Percentiles rank a stretch among this genome's conserved stretches.
phyloP scores from a whole-genome alignment of 1,140 invertebrate species.

The Calephelis virginiensis region DNA sequence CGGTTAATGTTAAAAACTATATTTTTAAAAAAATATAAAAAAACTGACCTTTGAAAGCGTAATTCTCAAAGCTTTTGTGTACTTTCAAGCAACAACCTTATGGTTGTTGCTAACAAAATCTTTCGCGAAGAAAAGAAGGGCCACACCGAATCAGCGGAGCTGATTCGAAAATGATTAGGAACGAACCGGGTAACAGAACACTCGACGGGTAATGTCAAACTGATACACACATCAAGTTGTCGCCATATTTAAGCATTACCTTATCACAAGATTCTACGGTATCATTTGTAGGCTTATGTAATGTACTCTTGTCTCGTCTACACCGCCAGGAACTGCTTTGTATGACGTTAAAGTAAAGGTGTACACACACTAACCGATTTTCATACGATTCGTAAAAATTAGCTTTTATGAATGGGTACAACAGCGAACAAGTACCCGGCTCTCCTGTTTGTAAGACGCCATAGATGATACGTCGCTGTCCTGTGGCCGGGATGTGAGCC shows the following conservation, averaged over 20 bases:
- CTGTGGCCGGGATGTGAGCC: too few species aligned
- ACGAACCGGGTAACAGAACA: slow-evolving; percentile 6
- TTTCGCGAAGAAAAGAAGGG: slow-evolving; percentile 29
- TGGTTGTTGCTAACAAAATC: slow-evolving; percentile 68
- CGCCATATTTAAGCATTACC: slow-evolving; percentile 47
- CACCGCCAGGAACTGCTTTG: slow-evolving; percentile 16
- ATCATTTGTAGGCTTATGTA: slow-evolving; percentile 17
- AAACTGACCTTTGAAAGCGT: slow-evolving; percentile 68
- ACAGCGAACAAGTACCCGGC: too few species aligned
- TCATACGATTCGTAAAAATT: background rate
- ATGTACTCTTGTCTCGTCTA: slow-evolving; percentile 3
- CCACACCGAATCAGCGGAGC: slow-evolving; percentile 38
- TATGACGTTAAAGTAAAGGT: background rate
- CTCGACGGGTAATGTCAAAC: slow-evolving; percentile 45
- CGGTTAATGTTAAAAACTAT: background rate
- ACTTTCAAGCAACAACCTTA: slow-evolving; percentile 71
- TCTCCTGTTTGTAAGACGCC: too few species aligned
- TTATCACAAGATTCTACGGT: slow-evolving; percentile 46
- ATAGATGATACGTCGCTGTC: too few species aligned
- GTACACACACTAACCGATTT: background rate
- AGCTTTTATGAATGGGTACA: too few species aligned
- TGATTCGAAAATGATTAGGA: slow-evolving; percentile 30
- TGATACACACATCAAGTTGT: slow-evolving; percentile 39
- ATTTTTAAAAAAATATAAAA: background rate
- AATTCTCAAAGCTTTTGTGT: slow-evolving; percentile 77